phyloP scores from a whole-genome alignment of 2,797 vertebrate species.

The Myotis myotis region DNA sequence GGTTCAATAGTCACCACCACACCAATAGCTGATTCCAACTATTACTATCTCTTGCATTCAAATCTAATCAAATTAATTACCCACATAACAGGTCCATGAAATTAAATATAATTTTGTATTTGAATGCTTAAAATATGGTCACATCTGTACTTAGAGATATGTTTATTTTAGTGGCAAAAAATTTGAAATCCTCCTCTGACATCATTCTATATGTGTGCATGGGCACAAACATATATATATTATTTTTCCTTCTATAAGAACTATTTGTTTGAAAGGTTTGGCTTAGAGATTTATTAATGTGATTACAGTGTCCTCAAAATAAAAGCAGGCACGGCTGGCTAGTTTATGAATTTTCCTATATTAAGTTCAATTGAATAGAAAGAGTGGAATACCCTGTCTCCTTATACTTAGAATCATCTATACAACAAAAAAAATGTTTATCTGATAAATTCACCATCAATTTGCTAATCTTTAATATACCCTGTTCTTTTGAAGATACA shows the following conservation, averaged over 20 bases:
- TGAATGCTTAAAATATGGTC: constrained; percentile 76
- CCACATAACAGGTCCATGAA: constrained; percentile 62
- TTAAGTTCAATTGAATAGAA: constrained; percentile 76
- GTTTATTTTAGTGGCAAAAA: constrained; percentile 66
- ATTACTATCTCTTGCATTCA: constrained; percentile 47
- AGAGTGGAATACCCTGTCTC: constrained; percentile 84
- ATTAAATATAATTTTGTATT: constrained; percentile 68
- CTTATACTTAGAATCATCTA: constrained; percentile 75
- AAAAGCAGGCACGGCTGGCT: constrained; percentile 86
- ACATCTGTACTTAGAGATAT: constrained; percentile 62
- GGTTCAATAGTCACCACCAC: not conserved
- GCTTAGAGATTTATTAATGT: constrained; percentile 73
- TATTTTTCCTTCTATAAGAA: constrained; percentile 69
- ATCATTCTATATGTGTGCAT: not conserved
- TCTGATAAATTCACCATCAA: constrained; percentile 74
- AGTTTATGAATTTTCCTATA: constrained; percentile 67
- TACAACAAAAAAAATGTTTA: constrained; percentile 70
- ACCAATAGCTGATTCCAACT: not conserved
- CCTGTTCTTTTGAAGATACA: constrained; percentile 80
- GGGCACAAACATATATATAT: not conserved
- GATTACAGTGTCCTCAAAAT: constrained; percentile 77
- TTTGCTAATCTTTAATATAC: constrained; percentile 75
- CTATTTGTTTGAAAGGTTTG: constrained; percentile 69
- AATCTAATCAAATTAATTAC: constrained; percentile 71
- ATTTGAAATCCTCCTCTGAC: constrained; percentile 71